Percentiles rank a stretch among this genome's conserved stretches.
phyloP scores from a whole-genome alignment of 2,797 vertebrate genomes.

The Carapus acus region DNA sequence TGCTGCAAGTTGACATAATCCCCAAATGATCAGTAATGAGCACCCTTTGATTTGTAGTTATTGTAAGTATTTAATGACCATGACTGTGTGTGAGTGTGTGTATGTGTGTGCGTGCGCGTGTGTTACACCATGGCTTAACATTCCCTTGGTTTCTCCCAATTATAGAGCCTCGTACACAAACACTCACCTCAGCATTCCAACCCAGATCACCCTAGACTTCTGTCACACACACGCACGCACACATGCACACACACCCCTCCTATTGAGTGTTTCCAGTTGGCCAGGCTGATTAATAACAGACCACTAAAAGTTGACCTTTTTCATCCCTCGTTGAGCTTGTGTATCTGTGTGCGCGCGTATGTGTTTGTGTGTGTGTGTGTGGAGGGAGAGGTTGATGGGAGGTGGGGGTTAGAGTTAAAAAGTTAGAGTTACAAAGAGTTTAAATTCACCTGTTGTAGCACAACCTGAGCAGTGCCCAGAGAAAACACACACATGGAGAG shows the following conservation, averaged over 20 bases:
- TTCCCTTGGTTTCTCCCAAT: constrained; percentile 31
- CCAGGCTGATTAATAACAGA: constrained; percentile 44
- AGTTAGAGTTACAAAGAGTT: too few relatives aligned
- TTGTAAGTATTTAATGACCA: constrained; percentile 21
- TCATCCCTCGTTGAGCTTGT: constrained; percentile 42
- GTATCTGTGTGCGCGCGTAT: constrained; percentile 46
- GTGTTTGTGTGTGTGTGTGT: constrained; percentile 6
- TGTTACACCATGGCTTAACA: constrained; percentile 45
- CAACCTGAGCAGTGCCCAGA: too few relatives aligned
- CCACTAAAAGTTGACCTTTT: too few relatives aligned
- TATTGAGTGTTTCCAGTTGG: constrained; percentile 54
- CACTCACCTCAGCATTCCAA: constrained; percentile 50
- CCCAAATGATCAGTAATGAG: constrained; percentile 29
- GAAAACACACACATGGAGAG: too few relatives aligned
- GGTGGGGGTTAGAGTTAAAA: too few relatives aligned
- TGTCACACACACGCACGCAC: constrained; percentile 4
- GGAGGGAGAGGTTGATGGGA: neutral
- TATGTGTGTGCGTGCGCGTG: neutral
- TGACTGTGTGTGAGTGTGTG: neutral
- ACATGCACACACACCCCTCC: constrained; percentile 30
- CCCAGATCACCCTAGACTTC: constrained; percentile 23
- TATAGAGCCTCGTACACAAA: constrained; percentile 32
- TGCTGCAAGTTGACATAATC: constrained; percentile 49
- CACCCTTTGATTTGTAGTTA: constrained; percentile 40
- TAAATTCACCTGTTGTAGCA: too few relatives aligned